Percentiles rank a stretch among this genome's conserved stretches.
These are phyloP conservation scores for Diaperis boleti DNA, from an alignment of 2,888 invertebrate genomes.

Conservation along the genomic window DNA sequence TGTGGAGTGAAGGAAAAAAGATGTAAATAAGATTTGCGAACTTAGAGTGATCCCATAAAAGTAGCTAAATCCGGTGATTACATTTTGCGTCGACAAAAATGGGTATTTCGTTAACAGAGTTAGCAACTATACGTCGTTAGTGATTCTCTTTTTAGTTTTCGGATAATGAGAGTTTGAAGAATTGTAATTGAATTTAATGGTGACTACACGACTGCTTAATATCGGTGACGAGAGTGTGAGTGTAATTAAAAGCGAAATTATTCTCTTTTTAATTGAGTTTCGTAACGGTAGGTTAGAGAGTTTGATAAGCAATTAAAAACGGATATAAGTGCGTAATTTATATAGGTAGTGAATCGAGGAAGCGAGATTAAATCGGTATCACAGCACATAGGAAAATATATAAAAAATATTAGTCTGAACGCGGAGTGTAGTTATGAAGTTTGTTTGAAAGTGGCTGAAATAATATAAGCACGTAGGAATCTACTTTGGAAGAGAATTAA, in stretches of 20 bases:
- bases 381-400: conserved; percentile 29
- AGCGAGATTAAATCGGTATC: conserved; percentile 17
- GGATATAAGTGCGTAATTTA: conserved; percentile 19
- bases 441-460: conserved; percentile 45
- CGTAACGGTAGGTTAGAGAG: conserved; percentile 28
- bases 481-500: conserved; percentile 49
- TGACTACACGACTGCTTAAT: conserved; percentile 15
- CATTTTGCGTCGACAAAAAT: not conserved
- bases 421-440: conserved; percentile 41
- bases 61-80: not conserved
- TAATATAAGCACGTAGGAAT: conserved; percentile 48
- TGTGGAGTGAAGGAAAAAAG: not conserved
- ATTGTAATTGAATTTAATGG: conserved; percentile 23
- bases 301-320: conserved; percentile 38
- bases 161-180: conserved; percentile 1
- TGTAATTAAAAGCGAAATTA: conserved; percentile 26
- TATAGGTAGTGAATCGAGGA: conserved; percentile 15
- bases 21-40: not conserved
- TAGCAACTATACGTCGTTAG: not conserved
- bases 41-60: not conserved
- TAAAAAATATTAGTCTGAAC: conserved; percentile 33
- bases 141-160: conserved; percentile 2
- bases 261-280: conserved; percentile 39
- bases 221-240: conserved; percentile 17
- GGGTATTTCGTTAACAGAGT: not conserved